Evolutionary conservation across 2,888 invertebrate genomes (phyloP), one percentile per base, ranked within the genome.

Genomic region (Acleris sparsana): DNA sequence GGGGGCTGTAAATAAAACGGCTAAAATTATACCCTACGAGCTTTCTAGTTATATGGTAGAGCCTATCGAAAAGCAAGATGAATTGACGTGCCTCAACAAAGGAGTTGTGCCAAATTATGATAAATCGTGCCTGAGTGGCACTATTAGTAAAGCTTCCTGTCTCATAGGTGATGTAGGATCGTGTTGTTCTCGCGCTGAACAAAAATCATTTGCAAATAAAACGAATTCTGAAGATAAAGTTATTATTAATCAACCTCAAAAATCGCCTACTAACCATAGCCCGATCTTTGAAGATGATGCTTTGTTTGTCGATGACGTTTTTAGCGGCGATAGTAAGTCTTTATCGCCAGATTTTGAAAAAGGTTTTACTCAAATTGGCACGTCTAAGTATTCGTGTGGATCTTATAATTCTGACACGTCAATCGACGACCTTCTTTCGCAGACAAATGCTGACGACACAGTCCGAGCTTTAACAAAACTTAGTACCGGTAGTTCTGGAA

Each of bases 331-430:
- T 56, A 94, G 94, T 46, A 94, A 94, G 63, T 94, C 94, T 49
- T 75, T 93, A 2, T 94, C 94, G 0, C 94, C 94, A 5, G 94
- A 94, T 75, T 93, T 93, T 68, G 93, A 93, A 68, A 93, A 87
- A 76, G 86, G 87, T 0, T 85, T 87, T 70, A 88, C 89, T 17
- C 89, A 89, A 68, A 73, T 86, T 44, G 85, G 88, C 39, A 82
- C 84, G 4, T 89, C 89, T 43, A 93, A 93, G 72, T 87, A 89
- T 79, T 93, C 93, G 0, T 90, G 86, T 61, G 94, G 94, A 0
- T 94, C 94, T 0, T 94, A 94, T 73, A 94, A 94, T 79, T 94
- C 94, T 0, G 94, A 94, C 75, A 94, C 94, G 0, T 94, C 94
- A 5, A 93, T 94, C 55, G 94, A 94, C 75, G 94, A 94, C 77